These are phyloP conservation scores for Nycticebus coucang DNA, from an alignment of 2,113 vertebrate genomes.

Conservation along the genomic window DNA sequence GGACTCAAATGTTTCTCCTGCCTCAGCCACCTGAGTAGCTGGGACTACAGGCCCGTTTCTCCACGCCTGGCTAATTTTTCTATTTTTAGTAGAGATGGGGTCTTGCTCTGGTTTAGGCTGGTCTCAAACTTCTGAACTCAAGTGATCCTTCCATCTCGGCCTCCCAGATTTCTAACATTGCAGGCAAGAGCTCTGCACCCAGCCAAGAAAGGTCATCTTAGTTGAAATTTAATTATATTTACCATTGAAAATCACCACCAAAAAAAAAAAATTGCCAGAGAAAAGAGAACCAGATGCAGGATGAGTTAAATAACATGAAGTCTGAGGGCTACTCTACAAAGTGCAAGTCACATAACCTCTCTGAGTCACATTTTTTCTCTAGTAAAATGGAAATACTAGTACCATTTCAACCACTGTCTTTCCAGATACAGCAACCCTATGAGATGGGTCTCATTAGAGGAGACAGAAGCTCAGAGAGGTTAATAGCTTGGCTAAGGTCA, in stretches of 20 bases:
- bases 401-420: not conserved
- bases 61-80: too few species aligned
- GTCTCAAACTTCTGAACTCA: too few species aligned
- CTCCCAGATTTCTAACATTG: too few species aligned
- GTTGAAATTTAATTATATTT: conserved; percentile 48
- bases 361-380: not conserved
- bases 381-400: not conserved
- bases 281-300: not conserved
- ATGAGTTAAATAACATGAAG: not conserved
- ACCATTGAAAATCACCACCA: not conserved
- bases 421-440: not conserved
- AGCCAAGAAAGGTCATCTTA: not conserved
- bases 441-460: not conserved
- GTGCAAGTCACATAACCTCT: not conserved
- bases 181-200: too few species aligned
- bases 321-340: not conserved
- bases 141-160: too few species aligned
- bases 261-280: not conserved
- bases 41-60: too few species aligned
- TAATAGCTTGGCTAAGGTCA: not conserved
- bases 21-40: too few species aligned
- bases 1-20: too few species aligned
- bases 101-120: too few species aligned
- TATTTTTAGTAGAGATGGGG: too few species aligned
- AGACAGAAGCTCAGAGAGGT: not conserved